A percentile compares a stretch with the other conserved stretches of the same genome.
phyloP scores from a whole-genome alignment of 2,113 vertebrate species.

The Microcebus griseorufus region DNA sequence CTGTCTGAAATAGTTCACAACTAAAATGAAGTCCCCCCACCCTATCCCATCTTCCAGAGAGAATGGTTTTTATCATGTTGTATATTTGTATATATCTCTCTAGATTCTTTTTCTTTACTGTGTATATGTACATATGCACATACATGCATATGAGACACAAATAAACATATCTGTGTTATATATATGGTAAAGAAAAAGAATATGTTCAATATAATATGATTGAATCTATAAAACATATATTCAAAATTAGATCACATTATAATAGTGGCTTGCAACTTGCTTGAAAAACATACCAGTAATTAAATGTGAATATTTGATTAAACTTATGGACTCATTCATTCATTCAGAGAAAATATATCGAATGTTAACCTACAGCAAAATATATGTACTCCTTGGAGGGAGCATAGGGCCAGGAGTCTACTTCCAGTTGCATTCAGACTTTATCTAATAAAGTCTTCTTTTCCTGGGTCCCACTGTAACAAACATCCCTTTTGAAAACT shows the following conservation, averaged over 20 bases:
- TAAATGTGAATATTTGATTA: slow-evolving; percentile 1
- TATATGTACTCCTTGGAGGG: background rate
- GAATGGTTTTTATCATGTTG: background rate
- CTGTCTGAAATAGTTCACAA: background rate
- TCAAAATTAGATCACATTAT: background rate
- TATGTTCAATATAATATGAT: background rate
- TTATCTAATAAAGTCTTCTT: background rate
- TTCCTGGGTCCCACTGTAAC: background rate
- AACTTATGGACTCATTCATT: background rate
- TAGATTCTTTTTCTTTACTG: background rate
- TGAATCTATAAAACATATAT: background rate
- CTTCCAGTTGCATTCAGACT: background rate
- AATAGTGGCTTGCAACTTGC: background rate
- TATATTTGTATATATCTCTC: background rate
- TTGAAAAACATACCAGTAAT: background rate
- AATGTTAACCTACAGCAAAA: background rate
- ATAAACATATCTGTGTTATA: background rate
- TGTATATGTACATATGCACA: background rate
- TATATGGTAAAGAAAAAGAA: background rate
- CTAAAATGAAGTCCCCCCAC: background rate
- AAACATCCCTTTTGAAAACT: background rate
- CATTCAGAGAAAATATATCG: background rate
- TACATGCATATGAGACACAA: background rate
- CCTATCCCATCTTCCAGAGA: background rate
- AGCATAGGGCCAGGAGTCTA: background rate